A percentile compares a stretch with the other conserved stretches of the same genome.
Evolutionary conservation across 1,140 invertebrate genomes (phyloP).

Genomic region (Panagrolaimus sp.): DNA sequence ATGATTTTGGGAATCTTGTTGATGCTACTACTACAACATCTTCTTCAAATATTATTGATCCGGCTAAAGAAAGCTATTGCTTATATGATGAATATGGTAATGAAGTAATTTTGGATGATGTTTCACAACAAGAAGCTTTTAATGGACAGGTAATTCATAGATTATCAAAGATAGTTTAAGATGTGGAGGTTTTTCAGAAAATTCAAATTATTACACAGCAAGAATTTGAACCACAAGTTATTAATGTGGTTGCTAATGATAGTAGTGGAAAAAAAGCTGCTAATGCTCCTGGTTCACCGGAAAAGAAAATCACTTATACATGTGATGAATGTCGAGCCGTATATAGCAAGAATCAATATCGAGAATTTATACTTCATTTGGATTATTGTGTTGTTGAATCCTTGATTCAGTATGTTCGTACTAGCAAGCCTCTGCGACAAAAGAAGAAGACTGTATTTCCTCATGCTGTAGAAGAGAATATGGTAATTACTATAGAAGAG

Average conservation of each 20-base stretch:
- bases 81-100: slow-evolving; percentile 16
- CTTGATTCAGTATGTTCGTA: neutral
- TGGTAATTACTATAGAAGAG: too few species aligned
- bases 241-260: neutral
- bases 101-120: slow-evolving; percentile 14
- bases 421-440: too few species aligned
- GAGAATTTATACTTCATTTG: neutral
- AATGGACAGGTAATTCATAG: neutral
- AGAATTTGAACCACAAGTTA: neutral
- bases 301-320: neutral
- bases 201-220: neutral
- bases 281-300: too few species aligned
- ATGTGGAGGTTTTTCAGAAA: neutral
- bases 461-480: too few species aligned
- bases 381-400: neutral
- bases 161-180: too few species aligned
- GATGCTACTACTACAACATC: too few species aligned
- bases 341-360: neutral
- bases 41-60: neutral
- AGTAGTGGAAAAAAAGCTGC: neutral
- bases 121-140: slow-evolving; percentile 6
- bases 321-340: neutral
- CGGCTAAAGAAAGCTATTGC: neutral
- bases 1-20: slow-evolving; percentile 8
- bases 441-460: too few species aligned